Percentiles rank a stretch among this genome's conserved stretches.
These are phyloP conservation scores for Cyclopterus lumpus DNA, from an alignment of 2,797 vertebrate species.

Conservation along the genomic window DNA sequence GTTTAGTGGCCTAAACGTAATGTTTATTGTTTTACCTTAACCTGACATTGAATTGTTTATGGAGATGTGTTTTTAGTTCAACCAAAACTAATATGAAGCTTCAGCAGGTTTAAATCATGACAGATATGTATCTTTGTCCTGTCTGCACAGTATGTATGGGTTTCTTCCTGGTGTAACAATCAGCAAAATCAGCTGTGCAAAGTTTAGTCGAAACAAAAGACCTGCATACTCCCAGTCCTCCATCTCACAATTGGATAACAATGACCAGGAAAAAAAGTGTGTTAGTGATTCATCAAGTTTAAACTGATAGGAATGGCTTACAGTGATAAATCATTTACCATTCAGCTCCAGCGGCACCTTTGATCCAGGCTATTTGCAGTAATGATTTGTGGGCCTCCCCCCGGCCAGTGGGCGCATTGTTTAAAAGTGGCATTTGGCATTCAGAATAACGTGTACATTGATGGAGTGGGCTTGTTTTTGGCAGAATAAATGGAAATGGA, in stretches of 20 bases:
- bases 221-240: background rate
- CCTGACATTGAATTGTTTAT: no score
- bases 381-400: slow-evolving; percentile 44
- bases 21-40: no score
- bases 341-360: slow-evolving; percentile 36
- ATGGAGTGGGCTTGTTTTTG: slow-evolving; percentile 40
- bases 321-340: slow-evolving; percentile 4
- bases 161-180: background rate
- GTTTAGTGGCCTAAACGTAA: no score
- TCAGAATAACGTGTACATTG: slow-evolving; percentile 28
- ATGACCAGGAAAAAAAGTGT: background rate
- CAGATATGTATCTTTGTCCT: background rate
- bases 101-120: background rate
- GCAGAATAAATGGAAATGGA: slow-evolving; percentile 44
- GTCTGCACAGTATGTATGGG: background rate
- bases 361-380: slow-evolving; percentile 38
- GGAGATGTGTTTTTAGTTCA: background rate
- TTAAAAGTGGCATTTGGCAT: slow-evolving; percentile 53
- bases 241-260: background rate
- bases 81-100: background rate
- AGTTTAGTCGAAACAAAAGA: no score
- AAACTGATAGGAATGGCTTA: background rate
- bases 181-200: background rate
- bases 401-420: slow-evolving; percentile 18
- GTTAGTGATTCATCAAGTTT: background rate